Conservation (phyloP, 2,888 invertebrate species). For the Protonemura montana region DNA sequence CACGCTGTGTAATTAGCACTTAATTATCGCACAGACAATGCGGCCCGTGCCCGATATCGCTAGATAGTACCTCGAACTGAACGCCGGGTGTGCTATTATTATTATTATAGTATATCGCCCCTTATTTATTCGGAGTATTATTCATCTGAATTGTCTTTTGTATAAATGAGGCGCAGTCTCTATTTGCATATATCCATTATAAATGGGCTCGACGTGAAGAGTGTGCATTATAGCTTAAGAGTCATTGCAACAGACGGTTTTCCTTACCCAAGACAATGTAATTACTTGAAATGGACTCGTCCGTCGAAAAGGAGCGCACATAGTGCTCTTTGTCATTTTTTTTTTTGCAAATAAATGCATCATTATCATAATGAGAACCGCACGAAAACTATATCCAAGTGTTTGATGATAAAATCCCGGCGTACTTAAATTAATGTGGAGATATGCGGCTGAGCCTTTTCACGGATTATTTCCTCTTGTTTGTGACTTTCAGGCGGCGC, state of each 20-base stretch:
- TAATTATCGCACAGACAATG: not conserved
- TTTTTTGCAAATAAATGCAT: not conserved
- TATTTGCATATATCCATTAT: slow-evolving; percentile 27
- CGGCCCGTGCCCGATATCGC: too few species aligned
- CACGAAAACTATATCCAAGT: not conserved
- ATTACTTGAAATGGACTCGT: not conserved
- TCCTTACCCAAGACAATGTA: not conserved
- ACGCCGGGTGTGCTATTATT: not conserved
- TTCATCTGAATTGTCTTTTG: slow-evolving; percentile 30
- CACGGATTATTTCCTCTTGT: not conserved
- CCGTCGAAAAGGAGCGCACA: not conserved
- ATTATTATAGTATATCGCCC: not conserved
- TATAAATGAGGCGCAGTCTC: slow-evolving; percentile 26
- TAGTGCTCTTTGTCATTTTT: not conserved
- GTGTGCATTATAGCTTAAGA: slow-evolving; percentile 20
- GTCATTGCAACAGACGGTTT: slow-evolving; percentile 3
- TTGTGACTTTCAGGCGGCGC: not conserved
- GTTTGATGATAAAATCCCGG: not conserved
- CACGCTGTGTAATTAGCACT: not conserved
- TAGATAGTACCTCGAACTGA: not conserved
- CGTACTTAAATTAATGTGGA: not conserved
- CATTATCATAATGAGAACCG: not conserved
- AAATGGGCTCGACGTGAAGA: slow-evolving; percentile 16
- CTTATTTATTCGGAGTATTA: slow-evolving; percentile 32
- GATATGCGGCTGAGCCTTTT: not conserved